phyloP scores from a whole-genome alignment of 2,113 vertebrate species.

The Gallinago undulata region DNA sequence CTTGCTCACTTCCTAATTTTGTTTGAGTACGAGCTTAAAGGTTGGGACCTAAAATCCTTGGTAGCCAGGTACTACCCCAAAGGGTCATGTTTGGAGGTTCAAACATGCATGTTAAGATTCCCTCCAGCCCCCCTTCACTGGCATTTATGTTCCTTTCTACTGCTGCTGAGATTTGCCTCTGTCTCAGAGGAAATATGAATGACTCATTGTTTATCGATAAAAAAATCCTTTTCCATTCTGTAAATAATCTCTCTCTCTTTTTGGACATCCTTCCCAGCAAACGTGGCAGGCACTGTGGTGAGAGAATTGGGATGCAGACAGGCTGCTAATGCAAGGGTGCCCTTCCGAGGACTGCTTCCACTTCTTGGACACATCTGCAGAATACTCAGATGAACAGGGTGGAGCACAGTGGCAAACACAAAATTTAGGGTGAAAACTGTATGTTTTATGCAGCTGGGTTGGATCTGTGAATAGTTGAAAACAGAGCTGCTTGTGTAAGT shows the following conservation, averaged over 20 bases:
- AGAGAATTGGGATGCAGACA: background rate
- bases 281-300: background rate
- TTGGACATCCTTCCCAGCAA: background rate
- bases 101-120: background rate
- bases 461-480: background rate
- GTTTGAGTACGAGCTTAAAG: background rate
- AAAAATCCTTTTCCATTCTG: background rate
- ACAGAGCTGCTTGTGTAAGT: background rate
- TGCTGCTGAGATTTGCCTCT: background rate
- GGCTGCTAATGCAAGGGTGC: background rate
- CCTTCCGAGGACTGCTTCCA: background rate
- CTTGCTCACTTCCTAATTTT: background rate
- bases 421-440: background rate
- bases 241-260: background rate
- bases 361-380: background rate
- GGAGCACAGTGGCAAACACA: background rate
- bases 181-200: background rate
- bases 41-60: background rate
- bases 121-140: background rate
- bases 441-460: fast-evolving
- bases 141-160: background rate
- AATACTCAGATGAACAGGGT: background rate
- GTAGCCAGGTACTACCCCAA: background rate
- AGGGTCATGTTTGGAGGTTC: background rate
- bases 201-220: constrained; percentile 36